phyloP scores from a whole-genome alignment of 1,140 invertebrate species.

The Carposina sasakii region DNA sequence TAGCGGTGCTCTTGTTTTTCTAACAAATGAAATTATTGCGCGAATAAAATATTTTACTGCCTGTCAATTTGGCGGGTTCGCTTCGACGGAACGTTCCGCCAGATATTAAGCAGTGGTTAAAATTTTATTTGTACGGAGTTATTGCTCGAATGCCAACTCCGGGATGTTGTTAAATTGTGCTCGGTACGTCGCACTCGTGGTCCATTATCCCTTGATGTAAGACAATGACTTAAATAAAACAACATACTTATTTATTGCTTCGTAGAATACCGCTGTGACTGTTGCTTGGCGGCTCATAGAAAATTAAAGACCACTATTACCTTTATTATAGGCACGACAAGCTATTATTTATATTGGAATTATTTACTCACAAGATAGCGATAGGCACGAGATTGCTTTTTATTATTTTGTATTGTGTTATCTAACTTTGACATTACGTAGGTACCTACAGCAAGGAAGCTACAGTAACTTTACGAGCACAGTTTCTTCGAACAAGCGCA shows the following conservation, averaged over 20 bases:
- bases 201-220: constrained; percentile 51
- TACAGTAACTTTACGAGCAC: too few species aligned
- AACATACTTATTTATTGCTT: constrained; percentile 50
- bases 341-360: too few species aligned
- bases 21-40: constrained; percentile 68
- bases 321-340: too few species aligned
- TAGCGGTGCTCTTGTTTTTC: constrained; percentile 49
- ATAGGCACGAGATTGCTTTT: too few species aligned
- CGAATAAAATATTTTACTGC: constrained; percentile 71
- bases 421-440: too few species aligned
- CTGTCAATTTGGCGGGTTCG: constrained; percentile 64
- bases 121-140: constrained; percentile 66
- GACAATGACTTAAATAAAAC: constrained; percentile 53
- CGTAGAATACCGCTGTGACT: constrained; percentile 27
- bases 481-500: too few species aligned
- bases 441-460: too few species aligned
- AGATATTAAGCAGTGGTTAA: constrained; percentile 70
- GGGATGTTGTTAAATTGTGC: constrained; percentile 52
- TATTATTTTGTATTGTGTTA: too few species aligned
- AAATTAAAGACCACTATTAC: too few species aligned
- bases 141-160: constrained; percentile 45
- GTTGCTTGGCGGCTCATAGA: too few species aligned
- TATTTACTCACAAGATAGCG: too few species aligned
- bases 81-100: constrained; percentile 44
- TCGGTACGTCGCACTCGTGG: constrained; percentile 41